Evolutionary conservation across 2,113 vertebrate species (phyloP).

Genomic region (Noctilio leporinus): DNA sequence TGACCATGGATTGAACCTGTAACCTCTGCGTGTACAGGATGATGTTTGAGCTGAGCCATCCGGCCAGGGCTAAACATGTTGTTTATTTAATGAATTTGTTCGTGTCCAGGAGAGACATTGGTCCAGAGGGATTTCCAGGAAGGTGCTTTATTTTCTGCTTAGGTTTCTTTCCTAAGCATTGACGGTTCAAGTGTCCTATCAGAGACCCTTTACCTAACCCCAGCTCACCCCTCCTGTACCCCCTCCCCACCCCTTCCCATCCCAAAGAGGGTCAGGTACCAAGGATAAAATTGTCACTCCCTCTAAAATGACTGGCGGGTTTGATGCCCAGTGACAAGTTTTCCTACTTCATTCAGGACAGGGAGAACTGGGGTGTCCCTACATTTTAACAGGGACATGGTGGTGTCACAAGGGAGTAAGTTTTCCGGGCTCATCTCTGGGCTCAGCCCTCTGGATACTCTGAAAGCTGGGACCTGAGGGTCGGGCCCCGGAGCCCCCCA

Average conservation of each 20-base stretch:
- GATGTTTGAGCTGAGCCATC: too few species aligned
- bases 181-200: background rate
- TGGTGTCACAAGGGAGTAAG: background rate
- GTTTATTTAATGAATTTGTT: background rate
- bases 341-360: background rate
- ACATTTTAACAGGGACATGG: background rate
- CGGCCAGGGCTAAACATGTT: background rate
- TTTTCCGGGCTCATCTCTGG: background rate
- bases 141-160: background rate
- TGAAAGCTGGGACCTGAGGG: background rate
- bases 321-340: background rate
- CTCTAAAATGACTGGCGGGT: background rate
- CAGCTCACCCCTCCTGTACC: background rate
- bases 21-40: too few species aligned
- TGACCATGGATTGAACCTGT: too few species aligned
- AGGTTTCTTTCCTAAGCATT: background rate
- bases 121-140: background rate
- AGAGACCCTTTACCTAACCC: background rate
- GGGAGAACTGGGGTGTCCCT: background rate
- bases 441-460: too few species aligned
- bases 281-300: background rate
- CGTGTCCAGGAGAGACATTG: background rate
- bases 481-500: background rate
- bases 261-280: background rate
- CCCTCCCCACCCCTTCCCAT: accelerated